phyloP scores from a whole-genome alignment of 2,797 vertebrate genomes.

The Ctenopoma multispine region DNA sequence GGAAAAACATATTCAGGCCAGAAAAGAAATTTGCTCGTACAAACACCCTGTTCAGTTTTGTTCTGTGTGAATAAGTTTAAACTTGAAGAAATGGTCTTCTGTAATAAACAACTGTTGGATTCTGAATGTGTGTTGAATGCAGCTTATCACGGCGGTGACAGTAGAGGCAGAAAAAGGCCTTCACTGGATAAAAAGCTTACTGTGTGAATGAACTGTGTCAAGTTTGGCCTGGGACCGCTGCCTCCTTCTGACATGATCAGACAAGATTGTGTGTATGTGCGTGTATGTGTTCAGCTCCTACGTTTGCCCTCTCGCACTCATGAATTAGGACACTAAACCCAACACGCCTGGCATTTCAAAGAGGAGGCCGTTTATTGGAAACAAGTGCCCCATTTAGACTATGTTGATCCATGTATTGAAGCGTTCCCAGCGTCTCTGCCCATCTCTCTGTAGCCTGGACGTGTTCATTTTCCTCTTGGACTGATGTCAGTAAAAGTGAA shows the following conservation, averaged over 20 bases:
- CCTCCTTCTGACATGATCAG: conserved; percentile 70
- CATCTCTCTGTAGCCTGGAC: conserved; percentile 17
- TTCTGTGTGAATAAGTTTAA: conserved; percentile 1
- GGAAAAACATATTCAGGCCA: too few species aligned
- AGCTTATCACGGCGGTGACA: conserved; percentile 31
- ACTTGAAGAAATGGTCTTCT: conserved; percentile 18
- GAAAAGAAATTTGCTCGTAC: not conserved
- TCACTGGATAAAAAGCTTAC: conserved; percentile 53
- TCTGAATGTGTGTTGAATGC: conserved; percentile 36
- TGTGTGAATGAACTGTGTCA: conserved; percentile 63
- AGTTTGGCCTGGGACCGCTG: conserved; percentile 45
- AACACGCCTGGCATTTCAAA: conserved; percentile 71
- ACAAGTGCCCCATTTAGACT: conserved; percentile 69
- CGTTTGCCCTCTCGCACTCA: conserved; percentile 42
- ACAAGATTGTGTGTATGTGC: conserved; percentile 49
- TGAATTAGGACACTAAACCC: conserved; percentile 68
- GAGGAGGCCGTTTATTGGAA: conserved; percentile 65
- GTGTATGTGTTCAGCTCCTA: conserved; percentile 10
- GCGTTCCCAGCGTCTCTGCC: conserved; percentile 39
- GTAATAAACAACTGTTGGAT: conserved; percentile 8
- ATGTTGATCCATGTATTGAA: conserved; percentile 52
- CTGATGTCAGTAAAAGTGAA: conserved; percentile 5
- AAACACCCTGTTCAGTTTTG: not conserved
- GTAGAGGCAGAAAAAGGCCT: conserved; percentile 34
- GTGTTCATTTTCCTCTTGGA: conserved; percentile 4